Percentiles rank a stretch among this genome's conserved stretches.
Conservation (phyloP, 2,888 invertebrate species). For the Cancer borealis region DNA sequence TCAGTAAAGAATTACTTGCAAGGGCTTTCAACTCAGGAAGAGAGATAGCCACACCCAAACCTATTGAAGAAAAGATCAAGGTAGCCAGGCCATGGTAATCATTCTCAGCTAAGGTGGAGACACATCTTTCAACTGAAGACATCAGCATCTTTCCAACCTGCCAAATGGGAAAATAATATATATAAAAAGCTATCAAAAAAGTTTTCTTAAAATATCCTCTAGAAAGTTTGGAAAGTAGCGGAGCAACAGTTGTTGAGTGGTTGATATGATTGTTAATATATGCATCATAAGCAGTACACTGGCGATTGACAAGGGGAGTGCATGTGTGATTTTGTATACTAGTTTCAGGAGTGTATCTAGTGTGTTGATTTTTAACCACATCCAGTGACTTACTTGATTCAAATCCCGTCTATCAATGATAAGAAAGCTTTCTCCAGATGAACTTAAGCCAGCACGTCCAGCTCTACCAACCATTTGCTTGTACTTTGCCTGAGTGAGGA, state of each 20-base stretch:
- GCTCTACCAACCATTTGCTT: constrained; percentile 98
- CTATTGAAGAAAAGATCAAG: constrained; percentile 86
- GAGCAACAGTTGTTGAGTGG: no score
- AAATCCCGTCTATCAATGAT: constrained; percentile 80
- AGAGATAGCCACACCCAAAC: constrained; percentile 84
- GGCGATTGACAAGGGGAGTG: no score
- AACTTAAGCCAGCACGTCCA: constrained; percentile 92
- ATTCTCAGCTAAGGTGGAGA: constrained; percentile 83
- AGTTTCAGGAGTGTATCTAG: no score
- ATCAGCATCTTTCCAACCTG: constrained; percentile 83
- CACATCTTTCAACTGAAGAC: constrained; percentile 86
- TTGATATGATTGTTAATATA: no score
- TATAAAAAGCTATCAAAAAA: background rate
- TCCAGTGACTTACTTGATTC: background rate
- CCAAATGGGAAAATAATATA: constrained; percentile 68
- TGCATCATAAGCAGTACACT: no score
- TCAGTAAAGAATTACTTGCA: constrained; percentile 84
- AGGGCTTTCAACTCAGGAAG: constrained; percentile 82
- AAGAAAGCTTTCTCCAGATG: constrained; percentile 92
- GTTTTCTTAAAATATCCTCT: no score
- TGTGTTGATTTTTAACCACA: no score
- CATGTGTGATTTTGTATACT: no score
- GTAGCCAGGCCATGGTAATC: constrained; percentile 83
- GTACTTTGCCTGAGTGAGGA: constrained; percentile 89
- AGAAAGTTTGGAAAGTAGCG: no score